Evolutionary conservation across 2,888 invertebrate species (phyloP).

Genomic region (Pristionchus fissidentatus): DNA sequence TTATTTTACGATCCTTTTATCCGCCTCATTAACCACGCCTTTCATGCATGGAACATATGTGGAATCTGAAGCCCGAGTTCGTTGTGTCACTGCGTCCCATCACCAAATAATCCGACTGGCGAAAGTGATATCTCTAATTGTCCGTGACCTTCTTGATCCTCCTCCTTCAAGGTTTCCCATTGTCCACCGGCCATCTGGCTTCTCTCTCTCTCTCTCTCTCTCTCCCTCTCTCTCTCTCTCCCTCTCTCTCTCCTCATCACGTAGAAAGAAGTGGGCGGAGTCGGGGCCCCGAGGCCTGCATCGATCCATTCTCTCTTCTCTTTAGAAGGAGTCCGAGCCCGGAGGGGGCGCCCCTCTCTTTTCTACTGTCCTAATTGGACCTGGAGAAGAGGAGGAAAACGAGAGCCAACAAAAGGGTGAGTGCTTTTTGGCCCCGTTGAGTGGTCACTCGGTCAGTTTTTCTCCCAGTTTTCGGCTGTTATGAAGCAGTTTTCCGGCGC

Average conservation of each 20-base stretch:
- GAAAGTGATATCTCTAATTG: too few species aligned
- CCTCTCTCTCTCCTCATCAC: neutral
- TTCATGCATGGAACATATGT: too few species aligned
- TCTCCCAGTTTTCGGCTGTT: neutral
- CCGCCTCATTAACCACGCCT: too few species aligned
- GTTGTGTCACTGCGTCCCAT: too few species aligned
- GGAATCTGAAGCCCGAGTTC: too few species aligned
- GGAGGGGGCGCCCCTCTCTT: neutral
- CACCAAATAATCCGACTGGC: too few species aligned
- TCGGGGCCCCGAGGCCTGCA: neutral
- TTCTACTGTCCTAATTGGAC: neutral
- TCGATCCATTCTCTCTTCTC: conserved; percentile 2
- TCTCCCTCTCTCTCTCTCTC: neutral
- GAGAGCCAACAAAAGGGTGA: neutral
- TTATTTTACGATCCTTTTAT: too few species aligned
- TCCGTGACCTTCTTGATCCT: neutral
- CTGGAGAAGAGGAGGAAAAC: neutral
- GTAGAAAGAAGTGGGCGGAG: neutral
- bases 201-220: conserved; percentile 1
- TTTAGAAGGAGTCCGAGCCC: conserved; percentile 8
- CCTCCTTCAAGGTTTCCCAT: conserved; percentile 3
- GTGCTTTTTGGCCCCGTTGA: conserved; percentile 29
- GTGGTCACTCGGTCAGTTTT: neutral
- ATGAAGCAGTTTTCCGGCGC: neutral
- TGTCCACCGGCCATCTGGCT: conserved; percentile 28